Percentiles rank a stretch among this genome's conserved stretches.
phyloP scores from a whole-genome alignment of 1,140 invertebrate genomes.

The Magallana ariakensis region DNA sequence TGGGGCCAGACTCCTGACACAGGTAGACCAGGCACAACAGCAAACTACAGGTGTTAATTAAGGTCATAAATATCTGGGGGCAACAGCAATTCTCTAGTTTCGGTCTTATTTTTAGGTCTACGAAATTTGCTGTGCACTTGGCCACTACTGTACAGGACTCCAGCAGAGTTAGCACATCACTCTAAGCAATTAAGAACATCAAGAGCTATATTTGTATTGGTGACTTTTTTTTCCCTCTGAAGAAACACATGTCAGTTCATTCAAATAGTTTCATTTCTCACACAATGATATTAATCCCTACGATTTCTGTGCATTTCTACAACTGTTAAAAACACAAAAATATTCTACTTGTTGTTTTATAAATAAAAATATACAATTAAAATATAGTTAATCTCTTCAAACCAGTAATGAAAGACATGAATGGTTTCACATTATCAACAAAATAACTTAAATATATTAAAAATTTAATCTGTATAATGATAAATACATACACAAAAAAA shows the following conservation, averaged over 20 bases:
- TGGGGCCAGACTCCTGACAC: not conserved
- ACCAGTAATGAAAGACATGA: slow-evolving; percentile 12
- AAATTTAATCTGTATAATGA: slow-evolving; percentile 14
- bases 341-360: not conserved
- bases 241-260: slow-evolving; percentile 29
- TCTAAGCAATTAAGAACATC: slow-evolving; percentile 4
- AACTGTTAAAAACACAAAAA: slow-evolving; percentile 1
- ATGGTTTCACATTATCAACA: slow-evolving; percentile 21
- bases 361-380: slow-evolving; percentile 38
- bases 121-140: not conserved
- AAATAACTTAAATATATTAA: slow-evolving; percentile 36
- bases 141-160: not conserved
- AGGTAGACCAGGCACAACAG: not conserved
- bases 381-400: slow-evolving; percentile 26
- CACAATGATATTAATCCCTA: not conserved
- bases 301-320: not conserved
- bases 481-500: slow-evolving; percentile 10
- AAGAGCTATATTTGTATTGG: not conserved
- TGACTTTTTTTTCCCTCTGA: slow-evolving; percentile 2
- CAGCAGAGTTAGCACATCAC: not conserved
- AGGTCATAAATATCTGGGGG: not conserved
- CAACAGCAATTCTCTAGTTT: not conserved
- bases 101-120: not conserved
- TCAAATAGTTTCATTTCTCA: not conserved
- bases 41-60: not conserved